Evolutionary conservation across 2,113 vertebrate genomes (phyloP).

Genomic region (Pyrgilauda ruficollis): DNA sequence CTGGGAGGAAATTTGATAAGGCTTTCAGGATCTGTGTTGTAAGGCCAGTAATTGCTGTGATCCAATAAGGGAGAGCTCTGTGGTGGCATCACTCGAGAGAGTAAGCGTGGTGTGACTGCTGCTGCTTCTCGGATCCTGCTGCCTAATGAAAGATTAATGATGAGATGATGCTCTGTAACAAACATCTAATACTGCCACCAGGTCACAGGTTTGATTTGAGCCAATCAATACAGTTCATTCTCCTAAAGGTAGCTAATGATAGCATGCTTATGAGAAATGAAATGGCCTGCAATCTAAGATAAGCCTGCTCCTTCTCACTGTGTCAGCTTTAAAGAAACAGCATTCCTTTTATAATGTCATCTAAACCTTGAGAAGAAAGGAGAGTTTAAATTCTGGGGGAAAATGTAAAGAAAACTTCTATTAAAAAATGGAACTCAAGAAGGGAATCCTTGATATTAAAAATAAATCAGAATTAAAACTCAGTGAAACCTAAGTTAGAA

Average conservation of each 20-base stretch:
- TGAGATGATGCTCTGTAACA: slow-evolving; percentile 61
- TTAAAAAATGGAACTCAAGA: not conserved
- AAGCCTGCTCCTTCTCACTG: slow-evolving; percentile 42
- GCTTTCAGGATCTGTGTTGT: slow-evolving; percentile 55
- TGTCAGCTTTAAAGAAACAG: slow-evolving; percentile 60
- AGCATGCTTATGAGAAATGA: slow-evolving; percentile 67
- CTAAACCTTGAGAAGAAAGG: not conserved
- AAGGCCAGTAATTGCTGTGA: slow-evolving; percentile 69
- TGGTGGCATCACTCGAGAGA: slow-evolving; percentile 68
- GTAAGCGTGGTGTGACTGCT: slow-evolving; percentile 41
- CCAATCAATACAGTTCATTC: slow-evolving; percentile 68
- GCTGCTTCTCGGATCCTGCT: slow-evolving; percentile 59
- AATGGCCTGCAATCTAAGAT: slow-evolving; percentile 39
- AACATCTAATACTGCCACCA: slow-evolving; percentile 49
- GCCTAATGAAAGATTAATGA: slow-evolving; percentile 77
- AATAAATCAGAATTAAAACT: not conserved
- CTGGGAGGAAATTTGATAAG: slow-evolving; percentile 71
- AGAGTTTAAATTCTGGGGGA: not conserved
- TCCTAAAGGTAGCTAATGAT: slow-evolving; percentile 64
- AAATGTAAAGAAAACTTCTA: not conserved
- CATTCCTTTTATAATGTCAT: not conserved
- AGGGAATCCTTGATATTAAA: not conserved
- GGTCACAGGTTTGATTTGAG: slow-evolving; percentile 62
- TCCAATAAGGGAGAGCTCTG: slow-evolving; percentile 70
- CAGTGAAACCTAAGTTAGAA: not conserved